Percentiles rank a stretch among this genome's conserved stretches.
These are phyloP conservation scores for Calosoma granatense DNA, from an alignment of 1,140 invertebrate genomes.

Conservation along the genomic window DNA sequence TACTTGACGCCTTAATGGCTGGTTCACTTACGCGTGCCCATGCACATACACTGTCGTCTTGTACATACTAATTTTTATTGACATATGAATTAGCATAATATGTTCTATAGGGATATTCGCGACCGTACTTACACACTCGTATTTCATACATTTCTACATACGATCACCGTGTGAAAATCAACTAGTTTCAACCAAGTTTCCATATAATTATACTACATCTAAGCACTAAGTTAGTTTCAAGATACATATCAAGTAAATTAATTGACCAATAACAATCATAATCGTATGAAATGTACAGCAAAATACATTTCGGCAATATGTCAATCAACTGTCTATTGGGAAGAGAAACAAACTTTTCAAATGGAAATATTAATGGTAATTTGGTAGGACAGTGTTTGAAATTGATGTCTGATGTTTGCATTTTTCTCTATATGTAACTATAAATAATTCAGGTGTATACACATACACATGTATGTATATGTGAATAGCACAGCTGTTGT, in stretches of 20 bases:
- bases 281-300: too few species aligned
- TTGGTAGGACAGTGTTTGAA: background rate
- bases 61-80: constrained; percentile 6
- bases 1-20: background rate
- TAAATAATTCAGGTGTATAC: background rate
- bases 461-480: background rate
- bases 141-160: too few species aligned
- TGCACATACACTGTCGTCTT: background rate
- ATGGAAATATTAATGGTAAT: too few species aligned
- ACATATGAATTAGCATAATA: background rate
- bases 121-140: too few species aligned
- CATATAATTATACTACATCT: too few species aligned
- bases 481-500: constrained; percentile 8
- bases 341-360: too few species aligned
- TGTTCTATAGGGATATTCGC: background rate
- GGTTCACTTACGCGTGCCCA: background rate
- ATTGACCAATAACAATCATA: too few species aligned
- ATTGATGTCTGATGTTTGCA: background rate
- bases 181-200: too few species aligned
- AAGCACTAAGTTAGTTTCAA: too few species aligned
- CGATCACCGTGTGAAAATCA: background rate
- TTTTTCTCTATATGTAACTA: background rate
- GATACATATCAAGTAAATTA: too few species aligned
- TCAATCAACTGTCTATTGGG: too few species aligned
- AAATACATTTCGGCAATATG: too few species aligned